Evolutionary conservation across 2,888 invertebrate genomes (phyloP).

Genomic region (Drosophila kambysellisi): DNA sequence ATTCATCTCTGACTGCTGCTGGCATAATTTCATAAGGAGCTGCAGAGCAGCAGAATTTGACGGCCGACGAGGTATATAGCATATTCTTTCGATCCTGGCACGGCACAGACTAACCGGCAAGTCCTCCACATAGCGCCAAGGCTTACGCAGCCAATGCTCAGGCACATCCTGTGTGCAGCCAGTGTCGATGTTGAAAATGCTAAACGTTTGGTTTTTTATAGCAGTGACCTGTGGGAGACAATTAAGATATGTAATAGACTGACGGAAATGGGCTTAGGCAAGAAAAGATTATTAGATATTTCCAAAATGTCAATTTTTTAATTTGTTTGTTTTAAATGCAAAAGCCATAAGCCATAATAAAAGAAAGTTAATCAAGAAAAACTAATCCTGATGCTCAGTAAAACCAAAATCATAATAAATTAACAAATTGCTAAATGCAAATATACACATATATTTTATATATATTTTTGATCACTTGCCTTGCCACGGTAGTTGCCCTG

Average conservation of each 20-base stretch:
- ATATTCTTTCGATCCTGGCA: constrained; percentile 36
- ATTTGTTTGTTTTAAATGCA: neutral
- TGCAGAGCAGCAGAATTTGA: constrained; percentile 25
- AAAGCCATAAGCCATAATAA: too few species aligned
- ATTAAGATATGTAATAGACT: too few species aligned
- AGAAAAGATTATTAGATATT: neutral
- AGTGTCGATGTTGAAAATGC: constrained; percentile 57
- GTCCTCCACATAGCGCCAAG: constrained; percentile 57
- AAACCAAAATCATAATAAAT: neutral
- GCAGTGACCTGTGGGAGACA: constrained; percentile 27
- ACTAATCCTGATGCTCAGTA: neutral
- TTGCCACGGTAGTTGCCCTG: constrained; percentile 49
- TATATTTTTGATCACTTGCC: constrained; percentile 14
- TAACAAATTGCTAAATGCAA: neutral
- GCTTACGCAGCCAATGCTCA: constrained; percentile 22
- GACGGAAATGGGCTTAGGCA: neutral
- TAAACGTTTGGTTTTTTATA: neutral
- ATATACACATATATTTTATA: neutral
- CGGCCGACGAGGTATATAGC: constrained; percentile 46
- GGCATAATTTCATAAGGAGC: constrained; percentile 14
- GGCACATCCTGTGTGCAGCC: constrained; percentile 31
- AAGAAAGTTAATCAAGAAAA: neutral
- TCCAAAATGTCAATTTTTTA: neutral
- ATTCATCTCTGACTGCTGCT: constrained; percentile 2
- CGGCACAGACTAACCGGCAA: constrained; percentile 48